Evolutionary conservation across 2,113 vertebrate species (phyloP).

Genomic region (Tringa solitaria): DNA sequence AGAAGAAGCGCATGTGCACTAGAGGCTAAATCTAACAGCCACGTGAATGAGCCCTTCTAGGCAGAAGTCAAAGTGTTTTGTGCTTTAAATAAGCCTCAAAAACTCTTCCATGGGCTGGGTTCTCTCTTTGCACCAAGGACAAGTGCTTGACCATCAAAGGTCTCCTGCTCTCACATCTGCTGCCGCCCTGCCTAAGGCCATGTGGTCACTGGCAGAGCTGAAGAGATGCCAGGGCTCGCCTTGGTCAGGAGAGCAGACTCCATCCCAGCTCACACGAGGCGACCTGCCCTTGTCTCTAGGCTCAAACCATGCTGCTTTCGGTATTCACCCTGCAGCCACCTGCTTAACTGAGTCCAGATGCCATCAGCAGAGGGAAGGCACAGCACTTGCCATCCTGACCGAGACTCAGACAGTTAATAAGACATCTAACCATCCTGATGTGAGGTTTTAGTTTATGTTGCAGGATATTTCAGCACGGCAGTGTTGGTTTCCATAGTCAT

Average conservation of each 20-base stretch:
- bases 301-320: not conserved
- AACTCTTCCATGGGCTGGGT: not conserved
- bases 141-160: not conserved
- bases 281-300: not conserved
- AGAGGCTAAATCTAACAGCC: not conserved
- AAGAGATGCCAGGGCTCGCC: not conserved
- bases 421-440: not conserved
- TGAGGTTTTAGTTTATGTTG: not conserved
- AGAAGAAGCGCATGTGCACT: accelerated
- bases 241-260: not conserved
- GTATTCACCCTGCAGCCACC: not conserved
- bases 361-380: not conserved
- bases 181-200: not conserved
- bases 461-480: not conserved
- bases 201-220: not conserved
- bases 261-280: not conserved
- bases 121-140: not conserved
- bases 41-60: accelerated
- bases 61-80: not conserved
- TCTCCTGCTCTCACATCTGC: not conserved
- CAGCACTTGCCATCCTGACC: not conserved
- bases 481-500: not conserved
- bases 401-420: not conserved
- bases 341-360: not conserved
- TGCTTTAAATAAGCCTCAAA: not conserved